phyloP scores from a whole-genome alignment of 2,888 invertebrate genomes.

The Cremastobaeus sp. region DNA sequence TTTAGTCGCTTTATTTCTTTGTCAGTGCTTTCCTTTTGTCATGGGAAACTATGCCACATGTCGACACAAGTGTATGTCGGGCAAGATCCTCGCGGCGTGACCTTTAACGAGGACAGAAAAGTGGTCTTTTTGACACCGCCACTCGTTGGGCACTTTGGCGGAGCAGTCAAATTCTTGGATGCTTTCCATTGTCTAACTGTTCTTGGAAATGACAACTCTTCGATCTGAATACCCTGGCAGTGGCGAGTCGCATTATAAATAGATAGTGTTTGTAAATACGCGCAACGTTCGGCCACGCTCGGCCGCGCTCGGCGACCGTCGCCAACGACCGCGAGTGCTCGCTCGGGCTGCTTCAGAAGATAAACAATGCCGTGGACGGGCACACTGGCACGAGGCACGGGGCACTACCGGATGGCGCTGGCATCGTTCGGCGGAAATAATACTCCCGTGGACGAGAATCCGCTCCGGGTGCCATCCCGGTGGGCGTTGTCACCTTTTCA shows the following conservation, averaged over 20 bases:
- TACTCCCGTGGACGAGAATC: slow-evolving; percentile 9
- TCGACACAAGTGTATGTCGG: background rate
- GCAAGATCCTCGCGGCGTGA: background rate
- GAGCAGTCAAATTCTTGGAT: slow-evolving; percentile 11
- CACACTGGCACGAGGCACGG: too few relatives aligned
- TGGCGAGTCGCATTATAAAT: slow-evolving; percentile 71
- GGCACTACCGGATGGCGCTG: slow-evolving; percentile 33
- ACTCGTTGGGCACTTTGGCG: too few relatives aligned
- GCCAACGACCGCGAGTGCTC: slow-evolving; percentile 31
- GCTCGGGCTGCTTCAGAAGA: slow-evolving; percentile 27
- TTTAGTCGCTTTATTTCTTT: too few relatives aligned
- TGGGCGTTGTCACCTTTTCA: slow-evolving; percentile 25
- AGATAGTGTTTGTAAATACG: slow-evolving; percentile 76
- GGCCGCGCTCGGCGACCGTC: slow-evolving; percentile 67
- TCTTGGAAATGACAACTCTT: slow-evolving; percentile 22
- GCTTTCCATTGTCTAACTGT: slow-evolving; percentile 33
- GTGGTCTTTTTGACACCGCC: background rate
- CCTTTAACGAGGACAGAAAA: background rate
- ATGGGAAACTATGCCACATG: too few relatives aligned
- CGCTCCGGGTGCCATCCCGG: background rate
- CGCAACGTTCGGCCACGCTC: slow-evolving; percentile 68
- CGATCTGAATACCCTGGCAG: slow-evolving; percentile 62
- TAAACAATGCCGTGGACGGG: slow-evolving; percentile 33
- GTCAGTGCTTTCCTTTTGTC: too few relatives aligned
- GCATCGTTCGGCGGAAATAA: slow-evolving; percentile 22